These are phyloP conservation scores for Cataglyphis cursor DNA, from an alignment of 2,888 invertebrate species.

Conservation along the genomic window DNA sequence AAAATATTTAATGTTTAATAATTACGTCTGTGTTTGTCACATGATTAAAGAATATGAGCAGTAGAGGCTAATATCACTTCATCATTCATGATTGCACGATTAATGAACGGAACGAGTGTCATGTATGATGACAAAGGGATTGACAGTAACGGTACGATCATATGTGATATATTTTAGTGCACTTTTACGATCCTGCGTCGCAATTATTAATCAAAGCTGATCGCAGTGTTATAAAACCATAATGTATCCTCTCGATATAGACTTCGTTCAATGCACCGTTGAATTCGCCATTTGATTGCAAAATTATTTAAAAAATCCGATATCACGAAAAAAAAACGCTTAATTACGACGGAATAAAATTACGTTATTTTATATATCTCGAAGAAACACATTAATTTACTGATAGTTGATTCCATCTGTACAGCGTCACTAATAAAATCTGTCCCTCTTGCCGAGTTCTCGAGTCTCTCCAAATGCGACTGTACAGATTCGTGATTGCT, in stretches of 20 bases:
- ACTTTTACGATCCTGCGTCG: conserved; percentile 22
- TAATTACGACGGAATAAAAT: background rate
- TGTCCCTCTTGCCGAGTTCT: background rate
- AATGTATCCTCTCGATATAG: background rate
- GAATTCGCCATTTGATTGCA: background rate
- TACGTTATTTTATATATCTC: background rate
- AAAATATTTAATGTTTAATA: background rate
- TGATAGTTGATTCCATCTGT: background rate
- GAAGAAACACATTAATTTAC: background rate
- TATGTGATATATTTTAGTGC: conserved; percentile 16
- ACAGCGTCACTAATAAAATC: background rate
- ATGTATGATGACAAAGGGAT: conserved; percentile 52
- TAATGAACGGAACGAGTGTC: conserved; percentile 71
- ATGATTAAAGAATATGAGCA: background rate
- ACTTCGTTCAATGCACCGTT: background rate
- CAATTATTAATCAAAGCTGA: conserved; percentile 56
- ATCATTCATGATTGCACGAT: conserved; percentile 65
- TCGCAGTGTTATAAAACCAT: conserved; percentile 15
- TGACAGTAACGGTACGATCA: conserved; percentile 57
- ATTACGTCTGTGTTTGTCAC: background rate
- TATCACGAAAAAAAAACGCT: background rate
- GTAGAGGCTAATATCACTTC: conserved; percentile 45
- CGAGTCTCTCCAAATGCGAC: background rate
- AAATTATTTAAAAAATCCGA: background rate
- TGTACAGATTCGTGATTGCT: conserved; percentile 17